These are phyloP conservation scores for Python bivittatus DNA, from an alignment of 2,113 vertebrate species.

Conservation along the genomic window DNA sequence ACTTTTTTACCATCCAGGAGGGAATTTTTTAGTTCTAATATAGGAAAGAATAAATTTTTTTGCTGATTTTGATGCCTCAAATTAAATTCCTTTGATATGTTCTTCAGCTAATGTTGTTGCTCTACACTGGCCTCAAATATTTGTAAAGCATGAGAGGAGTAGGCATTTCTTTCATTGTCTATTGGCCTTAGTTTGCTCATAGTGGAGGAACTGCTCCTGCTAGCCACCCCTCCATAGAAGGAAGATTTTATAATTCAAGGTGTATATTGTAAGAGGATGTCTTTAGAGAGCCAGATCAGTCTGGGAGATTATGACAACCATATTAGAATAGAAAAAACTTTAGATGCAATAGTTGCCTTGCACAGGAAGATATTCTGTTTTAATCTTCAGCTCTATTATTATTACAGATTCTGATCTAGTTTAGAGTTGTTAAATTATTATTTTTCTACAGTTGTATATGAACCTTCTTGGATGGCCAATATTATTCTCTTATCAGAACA, in stretches of 20 bases:
- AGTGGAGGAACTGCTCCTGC: background rate
- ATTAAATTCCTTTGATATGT: background rate
- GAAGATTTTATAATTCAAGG: background rate
- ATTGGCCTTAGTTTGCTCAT: background rate
- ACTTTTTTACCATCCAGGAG: background rate
- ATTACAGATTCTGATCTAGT: background rate
- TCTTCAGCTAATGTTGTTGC: background rate
- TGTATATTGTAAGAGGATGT: background rate
- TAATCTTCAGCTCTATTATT: background rate
- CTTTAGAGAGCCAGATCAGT: background rate
- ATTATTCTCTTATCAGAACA: background rate
- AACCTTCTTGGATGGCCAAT: constrained; percentile 42
- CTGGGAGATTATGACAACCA: background rate
- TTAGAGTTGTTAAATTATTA: constrained; percentile 25
- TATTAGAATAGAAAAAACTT: background rate
- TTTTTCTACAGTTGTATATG: constrained; percentile 41
- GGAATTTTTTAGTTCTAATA: background rate
- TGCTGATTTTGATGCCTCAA: background rate
- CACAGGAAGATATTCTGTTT: background rate
- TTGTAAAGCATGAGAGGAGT: background rate
- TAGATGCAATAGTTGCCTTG: background rate
- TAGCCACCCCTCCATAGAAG: background rate
- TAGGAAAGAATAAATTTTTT: background rate
- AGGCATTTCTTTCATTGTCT: background rate
- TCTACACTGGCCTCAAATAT: background rate